Percentiles rank a stretch among this genome's conserved stretches.
phyloP scores from a whole-genome alignment of 2,113 vertebrate genomes.

The Mellivora capensis region DNA sequence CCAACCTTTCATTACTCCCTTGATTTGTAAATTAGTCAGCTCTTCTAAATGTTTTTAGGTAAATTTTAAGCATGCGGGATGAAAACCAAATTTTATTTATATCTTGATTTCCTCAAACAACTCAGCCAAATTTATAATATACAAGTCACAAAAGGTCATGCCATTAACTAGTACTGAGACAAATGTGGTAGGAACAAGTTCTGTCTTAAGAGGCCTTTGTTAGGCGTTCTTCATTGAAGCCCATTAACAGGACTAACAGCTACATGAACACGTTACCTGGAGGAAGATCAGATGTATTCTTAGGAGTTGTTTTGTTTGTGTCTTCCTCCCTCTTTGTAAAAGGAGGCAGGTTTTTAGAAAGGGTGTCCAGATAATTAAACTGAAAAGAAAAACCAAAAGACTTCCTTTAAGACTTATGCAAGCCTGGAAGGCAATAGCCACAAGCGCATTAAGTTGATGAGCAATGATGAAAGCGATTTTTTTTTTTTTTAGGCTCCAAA shows the following conservation, averaged over 20 bases:
- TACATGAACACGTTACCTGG: background rate
- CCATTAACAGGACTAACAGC: background rate
- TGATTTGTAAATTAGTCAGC: background rate
- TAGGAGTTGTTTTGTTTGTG: accelerated
- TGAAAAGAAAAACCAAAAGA: conserved; percentile 57
- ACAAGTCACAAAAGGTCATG: background rate
- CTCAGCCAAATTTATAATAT: background rate
- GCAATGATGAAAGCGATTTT: background rate
- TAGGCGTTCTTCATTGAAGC: background rate
- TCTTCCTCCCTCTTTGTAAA: conserved; percentile 57
- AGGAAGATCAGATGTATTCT: background rate
- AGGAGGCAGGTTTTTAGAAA: conserved; percentile 80
- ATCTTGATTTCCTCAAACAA: background rate
- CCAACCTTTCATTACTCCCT: background rate
- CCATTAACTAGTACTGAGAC: background rate
- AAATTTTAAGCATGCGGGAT: background rate
- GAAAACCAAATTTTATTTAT: background rate
- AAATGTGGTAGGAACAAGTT: background rate
- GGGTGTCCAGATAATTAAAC: conserved; percentile 78
- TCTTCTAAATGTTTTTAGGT: background rate
- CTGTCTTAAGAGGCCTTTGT: background rate
- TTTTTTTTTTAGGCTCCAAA: background rate
- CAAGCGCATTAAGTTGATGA: background rate
- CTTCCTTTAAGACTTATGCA: background rate
- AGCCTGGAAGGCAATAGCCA: background rate